A percentile compares a stretch with the other conserved stretches of the same genome.
These are phyloP conservation scores for Sabatieria punctata DNA, from an alignment of 2,888 invertebrate genomes.

Conservation along the genomic window DNA sequence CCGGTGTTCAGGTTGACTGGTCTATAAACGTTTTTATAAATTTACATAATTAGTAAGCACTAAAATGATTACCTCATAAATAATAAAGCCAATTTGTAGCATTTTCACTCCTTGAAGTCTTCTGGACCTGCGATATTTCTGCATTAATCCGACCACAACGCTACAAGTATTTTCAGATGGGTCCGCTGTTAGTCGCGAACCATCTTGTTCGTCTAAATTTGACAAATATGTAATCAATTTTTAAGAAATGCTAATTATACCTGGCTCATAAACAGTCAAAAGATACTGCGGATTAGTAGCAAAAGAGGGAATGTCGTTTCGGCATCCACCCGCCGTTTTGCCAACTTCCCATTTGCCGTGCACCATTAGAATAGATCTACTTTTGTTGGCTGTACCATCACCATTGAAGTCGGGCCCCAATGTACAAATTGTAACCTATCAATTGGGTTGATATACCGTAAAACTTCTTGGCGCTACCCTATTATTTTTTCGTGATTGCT, in stretches of 20 bases:
- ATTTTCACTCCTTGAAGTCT: conserved; percentile 31
- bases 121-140: conserved; percentile 33
- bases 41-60: no score
- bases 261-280: conserved; percentile 33
- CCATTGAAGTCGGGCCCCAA: conserved; percentile 36
- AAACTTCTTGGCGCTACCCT: no score
- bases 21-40: no score
- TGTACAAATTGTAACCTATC: conserved; percentile 36
- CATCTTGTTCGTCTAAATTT: no score
- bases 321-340: conserved; percentile 36
- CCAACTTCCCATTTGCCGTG: conserved; percentile 35
- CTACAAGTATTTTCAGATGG: conserved; percentile 12
- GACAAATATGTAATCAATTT: no score
- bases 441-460: no score
- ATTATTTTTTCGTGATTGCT: no score
- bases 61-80: conserved; percentile 36
- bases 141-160: conserved; percentile 36
- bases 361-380: conserved; percentile 23
- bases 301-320: conserved; percentile 38
- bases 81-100: conserved; percentile 38
- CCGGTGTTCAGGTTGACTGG: conserved; percentile 23
- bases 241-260: no score
- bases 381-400: conserved; percentile 31
- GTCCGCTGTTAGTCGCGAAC: no score
- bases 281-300: conserved; percentile 39